Evolutionary conservation across 2,888 invertebrate genomes (phyloP).

Genomic region (Zygogramma bicolorata): DNA sequence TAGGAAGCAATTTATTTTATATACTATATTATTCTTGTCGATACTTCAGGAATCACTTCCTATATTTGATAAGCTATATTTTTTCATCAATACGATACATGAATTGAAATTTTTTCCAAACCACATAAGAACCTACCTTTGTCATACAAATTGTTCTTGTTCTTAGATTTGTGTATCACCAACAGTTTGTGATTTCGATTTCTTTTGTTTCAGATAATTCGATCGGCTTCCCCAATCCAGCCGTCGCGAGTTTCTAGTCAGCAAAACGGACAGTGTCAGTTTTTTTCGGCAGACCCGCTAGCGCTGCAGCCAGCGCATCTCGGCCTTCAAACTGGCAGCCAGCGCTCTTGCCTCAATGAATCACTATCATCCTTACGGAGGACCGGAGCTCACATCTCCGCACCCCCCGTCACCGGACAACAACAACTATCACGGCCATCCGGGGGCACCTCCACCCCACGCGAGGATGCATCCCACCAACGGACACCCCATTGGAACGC

Average conservation of each 20-base stretch:
- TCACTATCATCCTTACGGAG: constrained; percentile 86
- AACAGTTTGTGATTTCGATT: background rate
- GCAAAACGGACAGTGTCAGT: background rate
- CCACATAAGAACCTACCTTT: no score
- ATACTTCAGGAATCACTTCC: no score
- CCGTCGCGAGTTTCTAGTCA: background rate
- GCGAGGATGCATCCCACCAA: constrained; percentile 66
- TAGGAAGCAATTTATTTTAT: no score
- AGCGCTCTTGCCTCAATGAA: constrained; percentile 88
- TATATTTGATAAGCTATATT: no score
- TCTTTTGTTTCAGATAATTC: background rate
- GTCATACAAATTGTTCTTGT: background rate
- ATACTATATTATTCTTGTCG: no score
- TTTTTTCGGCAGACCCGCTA: background rate
- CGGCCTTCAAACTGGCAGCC: constrained; percentile 86
- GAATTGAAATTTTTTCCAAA: no score
- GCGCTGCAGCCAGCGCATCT: constrained; percentile 49
- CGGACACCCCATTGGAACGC: constrained; percentile 67
- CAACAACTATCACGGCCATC: constrained; percentile 71
- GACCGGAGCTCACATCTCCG: constrained; percentile 81
- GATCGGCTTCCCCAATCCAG: background rate
- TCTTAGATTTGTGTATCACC: no score
- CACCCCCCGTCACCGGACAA: constrained; percentile 83
- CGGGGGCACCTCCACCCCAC: constrained; percentile 65
- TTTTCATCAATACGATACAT: no score